Evolutionary conservation across 2,797 vertebrate species (phyloP).

Genomic region (Crenichthys baileyi): DNA sequence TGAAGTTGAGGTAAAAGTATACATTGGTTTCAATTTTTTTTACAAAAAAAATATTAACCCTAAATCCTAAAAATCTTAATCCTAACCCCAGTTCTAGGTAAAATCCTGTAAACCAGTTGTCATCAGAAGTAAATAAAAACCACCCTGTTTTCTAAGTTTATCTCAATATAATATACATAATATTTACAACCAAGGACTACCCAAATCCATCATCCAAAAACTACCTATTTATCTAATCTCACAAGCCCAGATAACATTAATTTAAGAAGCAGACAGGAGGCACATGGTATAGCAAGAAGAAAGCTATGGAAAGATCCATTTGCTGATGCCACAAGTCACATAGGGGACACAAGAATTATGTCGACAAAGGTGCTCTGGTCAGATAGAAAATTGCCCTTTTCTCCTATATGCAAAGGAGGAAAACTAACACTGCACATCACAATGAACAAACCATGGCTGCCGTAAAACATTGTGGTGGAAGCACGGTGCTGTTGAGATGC

Average conservation of each 20-base stretch:
- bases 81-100: background rate
- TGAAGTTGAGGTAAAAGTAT: background rate
- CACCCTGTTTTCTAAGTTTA: background rate
- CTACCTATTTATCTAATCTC: background rate
- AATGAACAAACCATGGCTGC: too few relatives aligned
- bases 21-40: background rate
- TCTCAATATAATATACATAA: background rate
- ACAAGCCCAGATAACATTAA: background rate
- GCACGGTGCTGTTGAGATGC: too few relatives aligned
- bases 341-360: too few relatives aligned
- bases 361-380: too few relatives aligned
- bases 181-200: background rate
- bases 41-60: too few relatives aligned
- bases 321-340: too few relatives aligned
- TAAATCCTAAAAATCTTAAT: too few relatives aligned
- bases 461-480: too few relatives aligned
- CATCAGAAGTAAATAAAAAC: background rate
- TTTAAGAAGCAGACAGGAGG: background rate
- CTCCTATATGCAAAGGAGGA: too few relatives aligned
- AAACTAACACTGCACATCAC: too few relatives aligned
- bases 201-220: background rate
- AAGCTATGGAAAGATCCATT: too few relatives aligned
- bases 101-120: background rate
- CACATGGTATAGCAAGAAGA: background rate
- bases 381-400: too few relatives aligned